phyloP scores from a whole-genome alignment of 1,140 invertebrate genomes.

The Tetragonula clypearis region DNA sequence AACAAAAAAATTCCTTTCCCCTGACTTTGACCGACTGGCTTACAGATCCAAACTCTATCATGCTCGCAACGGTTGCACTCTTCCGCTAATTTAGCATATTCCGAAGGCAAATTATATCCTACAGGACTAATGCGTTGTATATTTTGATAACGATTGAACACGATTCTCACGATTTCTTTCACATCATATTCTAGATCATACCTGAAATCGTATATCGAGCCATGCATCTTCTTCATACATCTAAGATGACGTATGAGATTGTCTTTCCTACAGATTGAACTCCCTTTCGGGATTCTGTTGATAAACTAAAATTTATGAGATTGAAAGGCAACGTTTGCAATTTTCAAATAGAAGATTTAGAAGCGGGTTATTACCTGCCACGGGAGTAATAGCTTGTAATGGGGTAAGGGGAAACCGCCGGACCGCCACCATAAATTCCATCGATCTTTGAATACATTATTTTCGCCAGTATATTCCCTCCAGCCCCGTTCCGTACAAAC shows the following conservation, averaged over 20 bases:
- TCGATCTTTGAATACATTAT: conserved; percentile 83
- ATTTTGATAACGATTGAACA: conserved; percentile 3
- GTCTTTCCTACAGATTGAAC: conserved; percentile 91
- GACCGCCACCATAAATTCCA: conserved; percentile 94
- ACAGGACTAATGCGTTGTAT: conserved; percentile 84
- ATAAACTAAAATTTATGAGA: conserved; percentile 84
- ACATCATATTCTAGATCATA: conserved; percentile 71
- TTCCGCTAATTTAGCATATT: conserved; percentile 91
- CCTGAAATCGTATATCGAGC: conserved; percentile 92
- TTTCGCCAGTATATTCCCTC: conserved; percentile 86
- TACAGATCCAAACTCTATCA: conserved; percentile 90
- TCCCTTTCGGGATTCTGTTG: conserved; percentile 92
- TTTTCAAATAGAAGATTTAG: not conserved
- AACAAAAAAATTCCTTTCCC: conserved; percentile 92
- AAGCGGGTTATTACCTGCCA: conserved; percentile 85
- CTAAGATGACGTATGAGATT: conserved; percentile 89
- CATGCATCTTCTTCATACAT: conserved; percentile 91
- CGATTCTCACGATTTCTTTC: not conserved
- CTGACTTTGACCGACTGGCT: conserved; percentile 92
- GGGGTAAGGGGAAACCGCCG: conserved; percentile 86
- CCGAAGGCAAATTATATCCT: conserved; percentile 90
- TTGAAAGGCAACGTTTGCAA: not conserved
- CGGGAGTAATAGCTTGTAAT: conserved; percentile 86
- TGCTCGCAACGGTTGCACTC: conserved; percentile 84
- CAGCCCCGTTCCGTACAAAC: conserved; percentile 91